Conservation (phyloP, 1,140 invertebrate genomes). For the Homalodisca vitripennis region DNA sequence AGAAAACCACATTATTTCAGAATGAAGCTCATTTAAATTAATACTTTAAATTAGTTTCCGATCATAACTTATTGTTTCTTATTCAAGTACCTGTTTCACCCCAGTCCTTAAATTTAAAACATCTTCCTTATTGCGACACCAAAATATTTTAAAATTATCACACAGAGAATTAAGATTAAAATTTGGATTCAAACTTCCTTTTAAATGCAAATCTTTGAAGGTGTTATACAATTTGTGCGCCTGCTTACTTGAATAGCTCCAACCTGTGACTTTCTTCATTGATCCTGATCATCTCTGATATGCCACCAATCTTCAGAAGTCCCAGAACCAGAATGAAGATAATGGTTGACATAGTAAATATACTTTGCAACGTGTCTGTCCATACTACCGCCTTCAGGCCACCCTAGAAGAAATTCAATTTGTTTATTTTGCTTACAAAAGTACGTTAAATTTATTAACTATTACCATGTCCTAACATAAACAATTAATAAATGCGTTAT, state of each 20-base stretch:
- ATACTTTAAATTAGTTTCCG: no score
- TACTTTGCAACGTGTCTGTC: constrained; percentile 80
- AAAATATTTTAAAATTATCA: no score
- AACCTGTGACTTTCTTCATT: constrained; percentile 58
- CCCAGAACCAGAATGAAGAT: constrained; percentile 66
- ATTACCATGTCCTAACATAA: not conserved
- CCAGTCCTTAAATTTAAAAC: no score
- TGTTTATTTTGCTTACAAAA: not conserved
- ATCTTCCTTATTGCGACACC: no score
- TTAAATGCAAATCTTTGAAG: no score
- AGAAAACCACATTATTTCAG: no score
- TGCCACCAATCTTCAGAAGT: constrained; percentile 62
- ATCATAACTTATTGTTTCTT: no score
- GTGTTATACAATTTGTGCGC: no score
- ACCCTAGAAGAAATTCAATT: constrained; percentile 49
- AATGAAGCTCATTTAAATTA: no score
- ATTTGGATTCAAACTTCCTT: no score
- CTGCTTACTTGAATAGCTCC: constrained; percentile 70
- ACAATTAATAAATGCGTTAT: not conserved
- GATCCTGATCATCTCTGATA: constrained; percentile 54
- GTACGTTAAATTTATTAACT: not conserved
- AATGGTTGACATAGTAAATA: constrained; percentile 73
- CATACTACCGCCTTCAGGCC: constrained; percentile 79
- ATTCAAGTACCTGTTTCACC: no score
- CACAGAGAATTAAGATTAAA: no score